These are phyloP conservation scores for Montipora cactus DNA, from an alignment of 64 coral and sea anemone genomes.

Conservation along the genomic window DNA sequence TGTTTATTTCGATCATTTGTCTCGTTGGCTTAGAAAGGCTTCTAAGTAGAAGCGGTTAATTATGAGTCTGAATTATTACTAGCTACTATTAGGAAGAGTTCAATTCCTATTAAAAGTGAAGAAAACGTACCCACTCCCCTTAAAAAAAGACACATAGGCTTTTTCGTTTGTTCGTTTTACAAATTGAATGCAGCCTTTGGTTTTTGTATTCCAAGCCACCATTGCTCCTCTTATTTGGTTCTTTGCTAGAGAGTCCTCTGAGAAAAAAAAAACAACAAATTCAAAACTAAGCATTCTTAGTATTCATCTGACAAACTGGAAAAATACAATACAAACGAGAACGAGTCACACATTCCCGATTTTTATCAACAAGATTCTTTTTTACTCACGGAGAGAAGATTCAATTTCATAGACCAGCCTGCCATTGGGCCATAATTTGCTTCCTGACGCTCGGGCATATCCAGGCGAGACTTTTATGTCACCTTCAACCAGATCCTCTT, in stretches of 20 bases:
- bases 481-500: conserved; percentile 36
- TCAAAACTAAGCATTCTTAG: not conserved
- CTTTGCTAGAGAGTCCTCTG: not conserved
- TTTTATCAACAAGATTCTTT: too few relatives aligned
- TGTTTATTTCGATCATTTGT: too few relatives aligned
- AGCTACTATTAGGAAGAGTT: too few relatives aligned
- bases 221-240: not conserved
- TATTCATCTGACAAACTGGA: too few relatives aligned
- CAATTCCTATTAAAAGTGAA: not conserved
- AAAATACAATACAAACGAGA: too few relatives aligned
- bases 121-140: conserved; percentile 1
- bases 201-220: not conserved
- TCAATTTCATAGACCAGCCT: conserved; percentile 55
- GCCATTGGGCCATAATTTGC: conserved; percentile 28
- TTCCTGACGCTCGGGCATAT: conserved; percentile 11
- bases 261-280: not conserved
- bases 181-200: conserved; percentile 21
- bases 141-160: conserved; percentile 24
- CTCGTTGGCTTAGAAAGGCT: not conserved
- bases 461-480: conserved; percentile 40
- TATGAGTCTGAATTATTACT: too few relatives aligned
- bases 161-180: not conserved
- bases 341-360: too few relatives aligned
- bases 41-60: too few relatives aligned
- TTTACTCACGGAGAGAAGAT: conserved; percentile 15